Conservation (phyloP, 2,888 invertebrate species). For the Blera fallax region DNA sequence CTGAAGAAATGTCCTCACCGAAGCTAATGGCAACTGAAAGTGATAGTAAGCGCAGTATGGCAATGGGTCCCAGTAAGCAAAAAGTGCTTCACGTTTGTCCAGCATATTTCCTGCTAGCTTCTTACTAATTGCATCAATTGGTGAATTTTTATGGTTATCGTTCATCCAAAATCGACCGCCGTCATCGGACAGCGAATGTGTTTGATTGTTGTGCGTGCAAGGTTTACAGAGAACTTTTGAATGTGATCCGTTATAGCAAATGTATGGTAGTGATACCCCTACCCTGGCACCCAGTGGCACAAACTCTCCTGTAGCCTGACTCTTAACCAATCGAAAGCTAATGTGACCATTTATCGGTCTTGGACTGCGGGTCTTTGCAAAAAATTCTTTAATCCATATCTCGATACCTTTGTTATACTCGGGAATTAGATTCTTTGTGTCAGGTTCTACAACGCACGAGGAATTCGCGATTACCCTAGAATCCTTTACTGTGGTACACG, state of each 20-base stretch:
- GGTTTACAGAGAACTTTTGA: constrained; percentile 86
- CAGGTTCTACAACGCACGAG: constrained; percentile 88
- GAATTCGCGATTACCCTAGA: constrained; percentile 91
- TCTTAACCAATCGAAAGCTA: constrained; percentile 88
- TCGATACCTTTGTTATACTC: constrained; percentile 87
- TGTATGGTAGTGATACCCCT: constrained; percentile 90
- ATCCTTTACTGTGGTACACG: constrained; percentile 91
- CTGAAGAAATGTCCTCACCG: constrained; percentile 84
- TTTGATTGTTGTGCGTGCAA: constrained; percentile 84
- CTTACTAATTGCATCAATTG: constrained; percentile 82
- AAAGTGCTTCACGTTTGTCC: constrained; percentile 90
- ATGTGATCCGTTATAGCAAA: constrained; percentile 88
- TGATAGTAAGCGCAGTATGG: constrained; percentile 94
- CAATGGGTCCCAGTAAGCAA: constrained; percentile 92
- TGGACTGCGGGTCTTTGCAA: constrained; percentile 85
- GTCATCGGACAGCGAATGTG: constrained; percentile 82
- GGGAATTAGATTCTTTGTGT: constrained; percentile 87
- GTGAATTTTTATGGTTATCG: constrained; percentile 82
- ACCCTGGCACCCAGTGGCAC: constrained; percentile 88
- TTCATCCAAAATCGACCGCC: constrained; percentile 85
- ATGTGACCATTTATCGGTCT: constrained; percentile 89
- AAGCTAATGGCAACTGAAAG: constrained; percentile 87
- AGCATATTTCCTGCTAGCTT: constrained; percentile 86
- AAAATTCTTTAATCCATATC: constrained; percentile 88
- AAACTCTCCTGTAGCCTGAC: constrained; percentile 84